Evolutionary conservation across 2,888 invertebrate genomes (phyloP).

Genomic region (Volucella bombylans): DNA sequence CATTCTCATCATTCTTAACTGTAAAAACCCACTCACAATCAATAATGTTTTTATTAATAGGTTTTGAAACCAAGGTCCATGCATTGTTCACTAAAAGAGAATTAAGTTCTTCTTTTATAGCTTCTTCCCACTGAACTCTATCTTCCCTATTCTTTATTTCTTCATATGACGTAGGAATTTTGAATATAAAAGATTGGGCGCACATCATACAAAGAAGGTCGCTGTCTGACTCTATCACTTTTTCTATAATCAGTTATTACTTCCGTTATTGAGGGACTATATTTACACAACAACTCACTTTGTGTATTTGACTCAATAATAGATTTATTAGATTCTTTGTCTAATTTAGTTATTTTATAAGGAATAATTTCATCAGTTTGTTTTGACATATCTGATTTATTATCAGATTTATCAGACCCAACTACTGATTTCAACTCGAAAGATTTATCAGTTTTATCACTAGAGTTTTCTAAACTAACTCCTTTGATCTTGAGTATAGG

Average conservation of each 20-base stretch:
- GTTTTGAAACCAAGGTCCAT: constrained; percentile 64
- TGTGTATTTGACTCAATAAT: constrained; percentile 5
- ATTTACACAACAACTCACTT: constrained; percentile 2
- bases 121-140: constrained; percentile 63
- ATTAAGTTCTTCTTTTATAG: constrained; percentile 70
- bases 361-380: constrained; percentile 25
- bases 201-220: constrained; percentile 39
- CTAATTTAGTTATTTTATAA: constrained; percentile 42
- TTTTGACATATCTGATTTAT: constrained; percentile 21
- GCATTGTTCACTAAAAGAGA: constrained; percentile 67
- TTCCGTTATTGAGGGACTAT: not conserved
- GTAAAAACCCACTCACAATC: constrained; percentile 74
- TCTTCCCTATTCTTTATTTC: constrained; percentile 63
- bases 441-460: constrained; percentile 65
- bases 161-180: constrained; percentile 59
- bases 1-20: constrained; percentile 62
- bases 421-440: constrained; percentile 50
- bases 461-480: constrained; percentile 54
- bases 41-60: constrained; percentile 67
- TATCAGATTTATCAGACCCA: constrained; percentile 28
- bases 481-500: constrained; percentile 46
- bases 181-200: constrained; percentile 53
- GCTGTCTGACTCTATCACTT: constrained; percentile 35
- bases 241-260: constrained; percentile 12
- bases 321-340: constrained; percentile 17